These are phyloP conservation scores for Planiliza haematocheilus DNA, from an alignment of 2,113 vertebrate genomes.

Conservation along the genomic window DNA sequence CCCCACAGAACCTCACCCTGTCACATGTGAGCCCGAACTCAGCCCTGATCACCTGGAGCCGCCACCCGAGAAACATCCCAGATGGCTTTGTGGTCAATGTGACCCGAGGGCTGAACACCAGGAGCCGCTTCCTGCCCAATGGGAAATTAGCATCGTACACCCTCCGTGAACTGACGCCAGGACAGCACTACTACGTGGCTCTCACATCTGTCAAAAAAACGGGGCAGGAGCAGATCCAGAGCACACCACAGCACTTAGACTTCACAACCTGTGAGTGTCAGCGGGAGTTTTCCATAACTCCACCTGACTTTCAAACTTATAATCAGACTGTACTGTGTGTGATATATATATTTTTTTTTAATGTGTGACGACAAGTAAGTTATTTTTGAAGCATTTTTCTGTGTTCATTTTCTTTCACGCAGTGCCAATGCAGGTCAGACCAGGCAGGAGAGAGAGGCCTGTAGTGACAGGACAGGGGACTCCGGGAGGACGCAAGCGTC, in stretches of 20 bases:
- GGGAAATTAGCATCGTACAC: slow-evolving; percentile 88
- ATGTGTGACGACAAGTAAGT: not conserved
- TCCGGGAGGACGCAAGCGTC: slow-evolving; percentile 32
- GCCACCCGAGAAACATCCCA: slow-evolving; percentile 65
- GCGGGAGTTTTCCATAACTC: not conserved
- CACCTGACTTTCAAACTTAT: not conserved
- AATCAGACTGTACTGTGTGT: not conserved
- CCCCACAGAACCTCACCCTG: slow-evolving; percentile 91
- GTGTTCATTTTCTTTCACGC: slow-evolving; percentile 24
- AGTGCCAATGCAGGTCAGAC: slow-evolving; percentile 77
- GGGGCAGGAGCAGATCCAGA: slow-evolving; percentile 88
- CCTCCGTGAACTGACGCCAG: slow-evolving; percentile 88
- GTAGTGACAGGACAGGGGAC: slow-evolving; percentile 48
- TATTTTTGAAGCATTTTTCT: not conserved
- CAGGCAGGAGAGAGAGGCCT: slow-evolving; percentile 69
- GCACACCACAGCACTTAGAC: slow-evolving; percentile 86
- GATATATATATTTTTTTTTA: too few relatives aligned
- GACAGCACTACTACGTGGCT: slow-evolving; percentile 88
- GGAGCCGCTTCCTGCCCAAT: slow-evolving; percentile 92
- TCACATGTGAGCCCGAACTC: slow-evolving; percentile 86
- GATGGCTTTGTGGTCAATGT: slow-evolving; percentile 95
- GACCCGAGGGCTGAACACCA: slow-evolving; percentile 89
- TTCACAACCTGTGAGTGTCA: slow-evolving; percentile 89
- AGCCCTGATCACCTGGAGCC: slow-evolving; percentile 89
- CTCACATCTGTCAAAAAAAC: slow-evolving; percentile 87